Base-by-base conservation (phyloP, 2,888 invertebrate species). In the Rhopalosiphum nymphaeae region DNA sequence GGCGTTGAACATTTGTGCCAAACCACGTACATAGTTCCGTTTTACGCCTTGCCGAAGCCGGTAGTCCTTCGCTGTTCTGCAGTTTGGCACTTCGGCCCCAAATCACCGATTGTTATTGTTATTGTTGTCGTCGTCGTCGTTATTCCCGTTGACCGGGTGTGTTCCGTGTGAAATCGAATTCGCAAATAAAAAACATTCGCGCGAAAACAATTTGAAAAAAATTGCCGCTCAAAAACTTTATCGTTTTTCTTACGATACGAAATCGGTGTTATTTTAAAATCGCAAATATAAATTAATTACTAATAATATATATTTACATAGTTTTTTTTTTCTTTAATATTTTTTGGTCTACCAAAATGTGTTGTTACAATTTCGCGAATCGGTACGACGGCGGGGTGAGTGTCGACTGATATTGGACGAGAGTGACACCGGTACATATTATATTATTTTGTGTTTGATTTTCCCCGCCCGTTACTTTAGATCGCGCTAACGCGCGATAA, bases 21-120 rank as follows among this genome's bases (percentile, higher is more conserved):
- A 94, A 94, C 94, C 94, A 94, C 90, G 90, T 94, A 90, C 90
- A 94, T 94, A 94, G 94, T 94, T 94, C 91, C 94, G 94, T 94
- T 94, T 61, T 87, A 91, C 94, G 94, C 49, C 86, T 91, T 87
- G 94, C 53, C 67, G 91, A n/a, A 86, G 94, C 53, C 86, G 91
- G 94, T n/a, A 86, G 91, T 86, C 1, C 13, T 67, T 9, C n/a
- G 90, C 49, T 29, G 46, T 25, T 29, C n/a, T 9, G 53, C n/a
- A 9, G 21, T 25, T 29, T 25, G 25, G 67, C n/a, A 9, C 21
- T 13, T 29, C 13, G 25, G 67, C 29, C 49, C 16, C 29, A 46
- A 53, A n/a, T n/a, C 56, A 10, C n/a, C n/a, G 21, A 78, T n/a
- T 89, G 57, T 91, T 91, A 44, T 49, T 93, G 56, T 44, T 87